Evolutionary conservation across 2,113 vertebrate species (phyloP).

Genomic region (Archilochus colubris): DNA sequence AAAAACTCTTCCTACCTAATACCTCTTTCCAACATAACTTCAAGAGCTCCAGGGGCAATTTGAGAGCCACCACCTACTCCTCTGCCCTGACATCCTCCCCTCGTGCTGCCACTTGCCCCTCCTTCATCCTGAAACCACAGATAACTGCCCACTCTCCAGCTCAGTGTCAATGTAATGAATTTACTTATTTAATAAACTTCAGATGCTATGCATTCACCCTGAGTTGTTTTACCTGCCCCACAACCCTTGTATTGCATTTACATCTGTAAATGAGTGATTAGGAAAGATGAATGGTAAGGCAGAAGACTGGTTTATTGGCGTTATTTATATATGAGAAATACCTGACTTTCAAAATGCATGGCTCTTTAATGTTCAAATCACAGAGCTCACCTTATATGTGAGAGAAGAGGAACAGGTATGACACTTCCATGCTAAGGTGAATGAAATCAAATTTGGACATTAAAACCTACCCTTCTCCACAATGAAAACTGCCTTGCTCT

Average conservation of each 20-base stretch:
- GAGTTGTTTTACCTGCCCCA: background rate
- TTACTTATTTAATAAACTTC: conserved; percentile 6
- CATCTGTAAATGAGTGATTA: conserved; percentile 13
- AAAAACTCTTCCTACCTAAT: background rate
- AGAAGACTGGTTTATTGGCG: conserved; percentile 26
- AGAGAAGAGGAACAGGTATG: conserved; percentile 7
- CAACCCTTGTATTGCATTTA: background rate
- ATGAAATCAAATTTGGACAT: conserved; percentile 23
- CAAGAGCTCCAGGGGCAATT: background rate
- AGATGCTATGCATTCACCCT: background rate
- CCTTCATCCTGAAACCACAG: accelerated
- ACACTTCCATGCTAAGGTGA: background rate
- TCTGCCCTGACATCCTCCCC: background rate
- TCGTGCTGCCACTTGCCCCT: background rate
- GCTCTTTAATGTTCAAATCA: conserved; percentile 6
- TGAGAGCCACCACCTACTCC: background rate
- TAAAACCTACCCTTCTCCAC: conserved; percentile 8
- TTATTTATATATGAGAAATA: conserved; percentile 51
- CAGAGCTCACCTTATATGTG: background rate
- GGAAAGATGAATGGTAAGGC: background rate
- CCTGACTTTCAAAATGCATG: conserved; percentile 20
- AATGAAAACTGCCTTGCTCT: conserved; percentile 38
- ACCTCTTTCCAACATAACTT: background rate
- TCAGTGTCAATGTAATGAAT: background rate
- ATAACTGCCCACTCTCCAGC: background rate